Evolutionary conservation across 2,888 invertebrate genomes (phyloP), one percentile per base, ranked within the genome.

Genomic region (Ganaspis brasiliensis): DNA sequence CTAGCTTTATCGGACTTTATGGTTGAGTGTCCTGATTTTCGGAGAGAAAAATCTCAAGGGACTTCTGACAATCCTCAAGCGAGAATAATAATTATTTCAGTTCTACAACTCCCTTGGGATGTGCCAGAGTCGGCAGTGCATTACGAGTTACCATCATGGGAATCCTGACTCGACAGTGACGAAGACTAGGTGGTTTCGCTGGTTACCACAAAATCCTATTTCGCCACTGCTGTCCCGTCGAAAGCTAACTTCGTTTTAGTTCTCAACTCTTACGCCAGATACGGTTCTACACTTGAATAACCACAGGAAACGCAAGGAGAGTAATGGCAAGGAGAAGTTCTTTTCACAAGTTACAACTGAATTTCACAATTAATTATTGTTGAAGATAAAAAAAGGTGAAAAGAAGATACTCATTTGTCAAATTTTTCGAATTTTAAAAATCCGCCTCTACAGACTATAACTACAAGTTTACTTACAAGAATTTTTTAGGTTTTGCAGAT

Each of bases 121-220:
- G 63, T 45, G 63, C 24, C 63, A 37, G 2, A 14, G 14, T 21
- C 8, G 40, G 5, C 24, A 19, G 40, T 40, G n/a, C 63, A 40
- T 67, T 67, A 24, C 40, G 63, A 9, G 14, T 5, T 24, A 9
- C 14, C 40, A 14, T 45, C 45, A 45, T 45, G 63, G 63, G 37
- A 40, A 37, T 14, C 31, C 63, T 24, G 40, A 40, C 40, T 67
- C 63, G 40, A 67, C 45, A 67, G 63, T 67, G 63, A 67, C 63
- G 63, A 45, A 67, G 63, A 67, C 63, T 67, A 40, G 40, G 45
- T 40, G 63, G 63, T 67, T 63, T 67, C 21, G 40, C 63, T 45
- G 24, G 63, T 59, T 67, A 67, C 63, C 63, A 67, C 63, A 67
- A 67, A 67, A 67, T 67, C 45, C 63, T 45, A 67, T 67, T 67